phyloP scores from a whole-genome alignment of 2,113 vertebrate species.

The Barbus barbus region DNA sequence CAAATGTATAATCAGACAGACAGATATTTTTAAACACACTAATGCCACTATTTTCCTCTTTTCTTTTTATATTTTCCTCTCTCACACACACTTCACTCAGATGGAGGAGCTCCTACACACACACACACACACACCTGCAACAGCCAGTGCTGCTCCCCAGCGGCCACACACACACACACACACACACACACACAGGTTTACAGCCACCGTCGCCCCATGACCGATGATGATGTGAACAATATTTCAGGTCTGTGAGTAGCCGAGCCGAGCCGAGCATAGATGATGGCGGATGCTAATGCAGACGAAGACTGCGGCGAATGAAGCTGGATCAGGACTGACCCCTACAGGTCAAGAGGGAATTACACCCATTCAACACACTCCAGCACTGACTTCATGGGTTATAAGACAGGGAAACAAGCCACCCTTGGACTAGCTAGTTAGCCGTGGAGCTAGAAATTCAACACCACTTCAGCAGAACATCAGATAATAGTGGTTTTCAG shows the following conservation, averaged over 20 bases:
- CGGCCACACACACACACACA: neutral
- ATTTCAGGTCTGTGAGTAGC: slow-evolving; percentile 43
- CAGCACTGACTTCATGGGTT: neutral
- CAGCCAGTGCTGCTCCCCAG: neutral
- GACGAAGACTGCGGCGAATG: neutral
- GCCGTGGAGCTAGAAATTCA: no score
- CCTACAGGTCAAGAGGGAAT: slow-evolving; percentile 41
- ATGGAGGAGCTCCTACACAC: neutral
- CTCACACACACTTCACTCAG: neutral
- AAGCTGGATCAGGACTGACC: slow-evolving; percentile 47
- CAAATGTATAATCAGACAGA: neutral
- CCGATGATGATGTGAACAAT: slow-evolving; percentile 52
- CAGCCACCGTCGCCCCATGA: slow-evolving; percentile 28
- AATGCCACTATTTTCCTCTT: neutral
- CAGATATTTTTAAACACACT: neutral
- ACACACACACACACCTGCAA: neutral
- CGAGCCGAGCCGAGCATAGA: slow-evolving; percentile 2
- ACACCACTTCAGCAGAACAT: no score
- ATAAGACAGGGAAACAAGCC: neutral
- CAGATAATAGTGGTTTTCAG: no score
- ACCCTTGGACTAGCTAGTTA: no score
- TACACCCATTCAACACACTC: neutral
- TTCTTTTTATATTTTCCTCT: neutral
- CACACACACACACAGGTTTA: slow-evolving; percentile 40
- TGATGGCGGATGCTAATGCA: slow-evolving; percentile 9